Evolutionary conservation across 2,797 vertebrate species (phyloP).

Genomic region (Cirrhinus mrigala): DNA sequence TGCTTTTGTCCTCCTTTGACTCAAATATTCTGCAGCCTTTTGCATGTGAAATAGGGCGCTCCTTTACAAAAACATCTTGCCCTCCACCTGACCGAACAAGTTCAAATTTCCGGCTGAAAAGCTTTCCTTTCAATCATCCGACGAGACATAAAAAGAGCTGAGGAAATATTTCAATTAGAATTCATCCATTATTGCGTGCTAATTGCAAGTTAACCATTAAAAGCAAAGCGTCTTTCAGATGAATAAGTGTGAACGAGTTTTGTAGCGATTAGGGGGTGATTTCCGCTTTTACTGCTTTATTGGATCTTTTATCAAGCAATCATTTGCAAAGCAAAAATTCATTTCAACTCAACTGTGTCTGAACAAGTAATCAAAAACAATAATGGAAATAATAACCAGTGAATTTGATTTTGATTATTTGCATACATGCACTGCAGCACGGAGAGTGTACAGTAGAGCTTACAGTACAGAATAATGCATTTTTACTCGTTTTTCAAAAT

Average conservation of each 20-base stretch:
- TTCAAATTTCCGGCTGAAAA: neutral
- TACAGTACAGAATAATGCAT: neutral
- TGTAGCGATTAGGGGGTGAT: neutral
- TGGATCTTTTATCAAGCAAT: neutral
- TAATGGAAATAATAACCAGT: neutral
- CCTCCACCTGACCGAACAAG: constrained; percentile 14
- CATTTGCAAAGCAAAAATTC: neutral
- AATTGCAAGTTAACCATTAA: neutral
- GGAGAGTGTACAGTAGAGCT: neutral
- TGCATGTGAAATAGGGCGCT: constrained; percentile 16
- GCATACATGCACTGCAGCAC: neutral
- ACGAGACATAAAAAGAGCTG: neutral
- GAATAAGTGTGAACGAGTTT: neutral
- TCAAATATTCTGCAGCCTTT: constrained; percentile 24
- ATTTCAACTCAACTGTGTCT: neutral
- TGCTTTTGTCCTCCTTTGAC: constrained; percentile 47
- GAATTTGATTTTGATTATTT: neutral
- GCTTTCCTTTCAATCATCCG: neutral
- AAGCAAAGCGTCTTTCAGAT: neutral
- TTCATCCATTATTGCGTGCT: neutral
- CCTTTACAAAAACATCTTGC: neutral
- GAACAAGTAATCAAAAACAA: neutral
- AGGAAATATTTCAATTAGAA: constrained; percentile 20
- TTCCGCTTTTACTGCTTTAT: neutral
- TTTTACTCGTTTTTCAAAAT: neutral